Conservation (phyloP, 2,888 invertebrate genomes). For the Lathronympha strigana region DNA sequence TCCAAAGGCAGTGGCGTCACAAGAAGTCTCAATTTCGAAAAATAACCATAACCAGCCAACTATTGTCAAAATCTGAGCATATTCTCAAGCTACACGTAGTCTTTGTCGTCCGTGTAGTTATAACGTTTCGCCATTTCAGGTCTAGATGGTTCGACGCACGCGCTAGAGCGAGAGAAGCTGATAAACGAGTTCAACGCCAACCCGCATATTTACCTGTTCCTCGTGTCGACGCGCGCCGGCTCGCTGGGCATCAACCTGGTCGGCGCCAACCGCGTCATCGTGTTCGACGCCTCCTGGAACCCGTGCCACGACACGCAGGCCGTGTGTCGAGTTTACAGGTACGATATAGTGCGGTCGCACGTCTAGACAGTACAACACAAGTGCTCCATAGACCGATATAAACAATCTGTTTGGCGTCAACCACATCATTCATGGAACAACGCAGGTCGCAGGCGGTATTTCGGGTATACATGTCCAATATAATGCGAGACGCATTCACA, state of each 20-base stretch:
- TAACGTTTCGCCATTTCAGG: constrained; percentile 77
- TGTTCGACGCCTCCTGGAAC: constrained; percentile 99
- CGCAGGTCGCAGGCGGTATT: too few relatives aligned
- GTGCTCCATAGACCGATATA: too few relatives aligned
- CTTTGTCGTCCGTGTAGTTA: background rate
- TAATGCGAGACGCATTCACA: too few relatives aligned
- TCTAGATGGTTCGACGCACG: constrained; percentile 97
- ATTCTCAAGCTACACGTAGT: too few relatives aligned
- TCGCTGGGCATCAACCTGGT: constrained; percentile 98
- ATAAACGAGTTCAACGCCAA: constrained; percentile 98
- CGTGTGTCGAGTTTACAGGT: constrained; percentile 96
- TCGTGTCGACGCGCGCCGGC: constrained; percentile 98
- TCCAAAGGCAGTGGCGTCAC: too few relatives aligned
- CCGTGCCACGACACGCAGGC: constrained; percentile 99
- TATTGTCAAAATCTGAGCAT: too few relatives aligned
- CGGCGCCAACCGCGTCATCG: constrained; percentile 98
- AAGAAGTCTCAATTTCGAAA: too few relatives aligned
- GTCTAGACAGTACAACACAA: too few relatives aligned
- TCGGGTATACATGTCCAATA: too few relatives aligned
- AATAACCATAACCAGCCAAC: too few relatives aligned
- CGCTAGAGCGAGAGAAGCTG: constrained; percentile 96
- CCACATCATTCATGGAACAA: too few relatives aligned
- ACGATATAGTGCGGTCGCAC: background rate
- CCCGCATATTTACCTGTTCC: constrained; percentile 93
- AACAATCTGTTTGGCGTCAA: too few relatives aligned